These are phyloP conservation scores for Acromyrmex echinatior DNA, from an alignment of 1,140 invertebrate genomes.

Conservation along the genomic window DNA sequence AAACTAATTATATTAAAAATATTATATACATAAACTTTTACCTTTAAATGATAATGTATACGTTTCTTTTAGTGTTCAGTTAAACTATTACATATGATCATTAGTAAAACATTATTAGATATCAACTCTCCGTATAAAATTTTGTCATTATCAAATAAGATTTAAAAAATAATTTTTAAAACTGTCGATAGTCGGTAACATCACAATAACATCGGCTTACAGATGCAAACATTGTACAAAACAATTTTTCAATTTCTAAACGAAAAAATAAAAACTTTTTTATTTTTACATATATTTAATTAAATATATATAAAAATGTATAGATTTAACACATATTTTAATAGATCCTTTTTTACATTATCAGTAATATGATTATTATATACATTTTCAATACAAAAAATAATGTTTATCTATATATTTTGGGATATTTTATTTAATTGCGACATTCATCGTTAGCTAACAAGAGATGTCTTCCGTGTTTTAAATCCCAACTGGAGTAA, in stretches of 20 bases:
- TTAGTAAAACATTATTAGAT: background rate
- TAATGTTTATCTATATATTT: background rate
- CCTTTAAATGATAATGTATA: background rate
- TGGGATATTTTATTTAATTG: slow-evolving; percentile 86
- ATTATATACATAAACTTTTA: background rate
- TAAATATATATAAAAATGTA: background rate
- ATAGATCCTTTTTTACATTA: too few relatives aligned
- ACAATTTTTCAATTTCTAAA: background rate
- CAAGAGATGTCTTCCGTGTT: slow-evolving; percentile 94
- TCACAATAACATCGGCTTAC: background rate
- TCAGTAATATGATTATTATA: too few relatives aligned
- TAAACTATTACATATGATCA: background rate
- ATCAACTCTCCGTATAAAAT: background rate
- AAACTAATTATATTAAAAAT: background rate
- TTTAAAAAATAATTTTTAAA: background rate
- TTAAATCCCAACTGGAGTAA: slow-evolving; percentile 79
- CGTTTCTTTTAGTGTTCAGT: background rate
- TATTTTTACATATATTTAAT: too few relatives aligned
- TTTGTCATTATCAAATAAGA: background rate
- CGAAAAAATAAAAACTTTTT: background rate
- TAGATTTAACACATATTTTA: too few relatives aligned
- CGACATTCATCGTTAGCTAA: slow-evolving; percentile 95
- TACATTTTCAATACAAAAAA: too few relatives aligned
- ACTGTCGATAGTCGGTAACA: background rate
- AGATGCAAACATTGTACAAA: background rate